These are phyloP conservation scores for Saccostrea cuccullata DNA, from an alignment of 1,140 invertebrate species.

Conservation along the genomic window DNA sequence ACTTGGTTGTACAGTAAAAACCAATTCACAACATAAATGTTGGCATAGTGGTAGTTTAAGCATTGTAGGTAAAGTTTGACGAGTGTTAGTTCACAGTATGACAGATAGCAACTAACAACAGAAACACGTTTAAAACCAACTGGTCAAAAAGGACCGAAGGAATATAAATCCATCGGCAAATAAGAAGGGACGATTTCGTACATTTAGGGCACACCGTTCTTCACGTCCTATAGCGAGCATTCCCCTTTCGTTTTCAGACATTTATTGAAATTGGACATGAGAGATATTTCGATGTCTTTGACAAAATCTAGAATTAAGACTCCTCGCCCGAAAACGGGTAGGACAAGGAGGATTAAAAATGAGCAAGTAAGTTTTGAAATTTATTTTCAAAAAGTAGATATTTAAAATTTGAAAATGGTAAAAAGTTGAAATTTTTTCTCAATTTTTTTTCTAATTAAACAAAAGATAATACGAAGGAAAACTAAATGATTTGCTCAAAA, in stretches of 20 bases:
- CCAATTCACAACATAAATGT: conserved; percentile 4
- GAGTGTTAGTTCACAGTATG: not conserved
- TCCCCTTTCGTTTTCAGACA: not conserved
- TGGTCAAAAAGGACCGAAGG: not conserved
- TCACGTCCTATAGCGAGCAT: not conserved
- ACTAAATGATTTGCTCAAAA: too few species aligned
- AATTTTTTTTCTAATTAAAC: too few species aligned
- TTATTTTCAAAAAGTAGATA: not conserved
- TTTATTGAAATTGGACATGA: conserved; percentile 2
- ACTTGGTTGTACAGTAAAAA: not conserved
- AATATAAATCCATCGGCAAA: not conserved
- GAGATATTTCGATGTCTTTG: conserved; percentile 13
- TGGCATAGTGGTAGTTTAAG: not conserved
- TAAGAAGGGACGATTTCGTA: not conserved
- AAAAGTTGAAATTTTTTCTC: not conserved
- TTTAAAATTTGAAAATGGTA: not conserved
- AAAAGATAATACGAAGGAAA: too few species aligned
- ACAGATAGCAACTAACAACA: conserved; percentile 25
- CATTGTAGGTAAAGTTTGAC: not conserved
- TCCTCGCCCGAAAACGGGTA: conserved; percentile 11
- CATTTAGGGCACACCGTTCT: not conserved
- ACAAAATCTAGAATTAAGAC: conserved; percentile 23
- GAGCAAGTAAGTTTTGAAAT: conserved; percentile 7
- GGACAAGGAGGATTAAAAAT: conserved; percentile 20
- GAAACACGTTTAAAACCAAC: not conserved